Percentiles rank a stretch among this genome's conserved stretches.
phyloP scores from a whole-genome alignment of 2,888 invertebrate genomes.

The Caenorhabditis virilis region DNA sequence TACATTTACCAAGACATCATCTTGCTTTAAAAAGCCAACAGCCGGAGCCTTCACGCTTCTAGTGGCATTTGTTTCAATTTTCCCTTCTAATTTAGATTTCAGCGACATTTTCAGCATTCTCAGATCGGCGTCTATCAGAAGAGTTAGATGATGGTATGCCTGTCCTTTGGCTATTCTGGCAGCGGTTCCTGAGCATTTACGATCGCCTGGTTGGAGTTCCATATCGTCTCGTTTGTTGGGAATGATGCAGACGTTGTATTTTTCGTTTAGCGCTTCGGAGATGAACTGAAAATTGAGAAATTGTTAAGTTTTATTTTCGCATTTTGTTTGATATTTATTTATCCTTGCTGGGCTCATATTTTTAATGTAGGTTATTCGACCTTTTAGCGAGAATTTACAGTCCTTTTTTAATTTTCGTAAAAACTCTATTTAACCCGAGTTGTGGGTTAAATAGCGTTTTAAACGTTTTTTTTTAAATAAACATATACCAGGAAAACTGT shows the following conservation, averaged over 20 bases:
- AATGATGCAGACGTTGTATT: slow-evolving; percentile 64
- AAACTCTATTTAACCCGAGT: too few species aligned
- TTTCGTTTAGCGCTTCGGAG: slow-evolving; percentile 80
- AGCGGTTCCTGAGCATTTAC: slow-evolving; percentile 85
- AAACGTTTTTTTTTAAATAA: too few species aligned
- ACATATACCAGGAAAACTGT: too few species aligned
- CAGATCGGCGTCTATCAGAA: slow-evolving; percentile 80
- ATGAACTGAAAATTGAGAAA: slow-evolving; percentile 78
- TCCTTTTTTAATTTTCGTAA: too few species aligned
- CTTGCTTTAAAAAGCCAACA: slow-evolving; percentile 82
- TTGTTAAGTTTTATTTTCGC: too few species aligned
- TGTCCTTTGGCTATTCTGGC: slow-evolving; percentile 84
- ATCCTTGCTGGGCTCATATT: too few species aligned
- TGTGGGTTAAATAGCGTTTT: too few species aligned
- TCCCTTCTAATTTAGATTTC: slow-evolving; percentile 72
- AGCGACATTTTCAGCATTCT: slow-evolving; percentile 44
- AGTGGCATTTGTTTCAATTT: slow-evolving; percentile 85
- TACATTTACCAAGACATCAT: slow-evolving; percentile 73
- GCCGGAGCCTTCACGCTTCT: slow-evolving; percentile 79
- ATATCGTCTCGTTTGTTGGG: slow-evolving; percentile 86
- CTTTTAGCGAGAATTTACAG: too few species aligned
- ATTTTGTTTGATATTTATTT: too few species aligned
- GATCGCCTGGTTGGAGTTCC: slow-evolving; percentile 72
- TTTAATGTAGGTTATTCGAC: too few species aligned
- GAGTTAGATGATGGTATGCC: slow-evolving; percentile 96